Evolutionary conservation across 2,113 vertebrate species (phyloP).

Genomic region (Melanerpes aurifrons): DNA sequence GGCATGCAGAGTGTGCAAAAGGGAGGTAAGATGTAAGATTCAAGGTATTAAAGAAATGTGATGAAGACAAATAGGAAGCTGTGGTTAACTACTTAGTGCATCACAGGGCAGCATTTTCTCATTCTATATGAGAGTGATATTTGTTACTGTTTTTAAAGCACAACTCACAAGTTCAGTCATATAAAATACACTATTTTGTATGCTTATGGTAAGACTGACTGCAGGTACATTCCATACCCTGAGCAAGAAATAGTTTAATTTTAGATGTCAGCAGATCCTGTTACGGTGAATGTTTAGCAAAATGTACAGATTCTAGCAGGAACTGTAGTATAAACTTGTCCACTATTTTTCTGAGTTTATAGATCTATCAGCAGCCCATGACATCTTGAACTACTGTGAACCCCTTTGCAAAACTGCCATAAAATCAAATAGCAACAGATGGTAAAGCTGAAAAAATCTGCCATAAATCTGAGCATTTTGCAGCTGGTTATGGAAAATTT

Average conservation of each 20-base stretch:
- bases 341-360: background rate
- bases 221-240: background rate
- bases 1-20: background rate
- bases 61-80: slow-evolving; percentile 8
- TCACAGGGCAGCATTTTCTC: background rate
- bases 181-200: background rate
- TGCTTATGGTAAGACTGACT: background rate
- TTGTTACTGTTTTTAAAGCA: background rate
- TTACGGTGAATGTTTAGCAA: background rate
- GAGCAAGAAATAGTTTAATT: background rate
- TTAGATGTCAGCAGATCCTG: background rate
- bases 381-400: background rate
- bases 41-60: background rate
- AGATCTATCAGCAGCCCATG: background rate
- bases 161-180: background rate
- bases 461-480: background rate
- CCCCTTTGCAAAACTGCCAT: background rate
- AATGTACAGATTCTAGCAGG: background rate
- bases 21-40: background rate
- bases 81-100: background rate
- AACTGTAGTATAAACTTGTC: background rate
- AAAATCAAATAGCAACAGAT: background rate
- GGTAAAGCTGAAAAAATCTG: background rate
- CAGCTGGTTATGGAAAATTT: background rate
- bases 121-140: background rate